These are phyloP conservation scores for Chlorospingus flavigularis DNA, from an alignment of 2,797 vertebrate genomes.

Conservation along the genomic window DNA sequence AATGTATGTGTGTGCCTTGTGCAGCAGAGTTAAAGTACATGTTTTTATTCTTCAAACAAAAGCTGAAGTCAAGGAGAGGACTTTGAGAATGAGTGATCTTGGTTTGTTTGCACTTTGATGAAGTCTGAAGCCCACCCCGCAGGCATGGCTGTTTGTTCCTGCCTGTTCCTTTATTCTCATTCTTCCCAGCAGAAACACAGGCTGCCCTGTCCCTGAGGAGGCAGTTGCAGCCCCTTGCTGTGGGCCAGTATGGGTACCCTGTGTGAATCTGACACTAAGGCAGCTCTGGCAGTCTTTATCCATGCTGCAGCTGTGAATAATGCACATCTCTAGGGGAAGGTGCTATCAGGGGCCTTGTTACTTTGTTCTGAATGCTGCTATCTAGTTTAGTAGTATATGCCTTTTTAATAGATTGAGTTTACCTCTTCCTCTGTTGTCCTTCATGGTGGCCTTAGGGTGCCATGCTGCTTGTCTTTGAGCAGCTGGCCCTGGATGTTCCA, in stretches of 20 bases:
- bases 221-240: not conserved
- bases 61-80: not conserved
- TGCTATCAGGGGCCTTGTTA: not conserved
- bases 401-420: not conserved
- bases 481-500: not conserved
- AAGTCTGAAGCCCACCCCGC: not conserved
- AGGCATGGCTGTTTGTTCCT: not conserved
- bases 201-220: not conserved
- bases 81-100: not conserved
- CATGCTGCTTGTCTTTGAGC: not conserved
- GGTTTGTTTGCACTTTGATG: not conserved
- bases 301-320: not conserved
- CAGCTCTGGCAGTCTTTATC: not conserved
- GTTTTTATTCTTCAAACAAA: not conserved
- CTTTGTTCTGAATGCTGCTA: not conserved
- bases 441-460: accelerated
- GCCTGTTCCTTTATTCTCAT: not conserved
- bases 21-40: not conserved
- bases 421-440: not conserved
- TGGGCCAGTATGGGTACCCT: accelerated
- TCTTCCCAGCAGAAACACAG: not conserved
- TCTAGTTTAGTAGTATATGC: not conserved
- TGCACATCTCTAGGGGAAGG: accelerated
- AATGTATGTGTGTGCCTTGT: not conserved
- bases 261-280: not conserved